Percentiles rank a stretch among this genome's conserved stretches.
phyloP scores from a whole-genome alignment of 2,888 invertebrate species.

The Noctuana brunneofusca region DNA sequence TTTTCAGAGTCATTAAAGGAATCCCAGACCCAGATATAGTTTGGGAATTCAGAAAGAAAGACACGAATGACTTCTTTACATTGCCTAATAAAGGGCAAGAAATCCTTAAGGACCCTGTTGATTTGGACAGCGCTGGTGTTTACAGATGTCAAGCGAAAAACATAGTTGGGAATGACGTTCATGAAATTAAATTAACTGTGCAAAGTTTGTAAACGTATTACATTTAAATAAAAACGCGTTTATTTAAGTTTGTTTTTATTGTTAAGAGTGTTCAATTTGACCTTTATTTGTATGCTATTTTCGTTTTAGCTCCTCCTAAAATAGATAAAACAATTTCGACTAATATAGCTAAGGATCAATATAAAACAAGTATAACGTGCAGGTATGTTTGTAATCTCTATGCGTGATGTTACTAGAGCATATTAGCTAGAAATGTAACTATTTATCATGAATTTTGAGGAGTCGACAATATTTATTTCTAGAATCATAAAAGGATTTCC shows the following conservation, averaged over 20 bases:
- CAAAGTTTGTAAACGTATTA: not conserved
- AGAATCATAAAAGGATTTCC: not conserved
- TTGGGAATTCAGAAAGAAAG: slow-evolving; percentile 1
- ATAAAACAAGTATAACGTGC: not conserved
- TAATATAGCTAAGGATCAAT: not conserved
- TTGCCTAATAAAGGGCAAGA: not conserved
- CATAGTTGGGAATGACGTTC: not conserved
- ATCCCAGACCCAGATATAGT: not conserved
- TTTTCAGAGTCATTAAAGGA: slow-evolving; percentile 1
- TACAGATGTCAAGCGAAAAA: slow-evolving; percentile 6
- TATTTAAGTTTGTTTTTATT: too few relatives aligned
- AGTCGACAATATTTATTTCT: not conserved
- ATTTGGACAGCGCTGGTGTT: not conserved
- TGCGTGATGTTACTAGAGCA: too few relatives aligned
- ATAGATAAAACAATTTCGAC: not conserved
- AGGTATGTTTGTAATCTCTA: not conserved
- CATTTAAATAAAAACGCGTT: too few relatives aligned
- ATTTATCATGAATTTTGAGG: not conserved
- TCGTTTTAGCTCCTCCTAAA: not conserved
- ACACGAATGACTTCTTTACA: not conserved
- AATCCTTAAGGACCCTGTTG: not conserved
- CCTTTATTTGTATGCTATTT: not conserved
- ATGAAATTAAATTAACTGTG: slow-evolving; percentile 2
- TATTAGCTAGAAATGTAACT: too few relatives aligned
- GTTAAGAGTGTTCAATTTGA: too few relatives aligned